Conservation (phyloP, 2,888 invertebrate genomes). For the Cryptocephalus moraei region DNA sequence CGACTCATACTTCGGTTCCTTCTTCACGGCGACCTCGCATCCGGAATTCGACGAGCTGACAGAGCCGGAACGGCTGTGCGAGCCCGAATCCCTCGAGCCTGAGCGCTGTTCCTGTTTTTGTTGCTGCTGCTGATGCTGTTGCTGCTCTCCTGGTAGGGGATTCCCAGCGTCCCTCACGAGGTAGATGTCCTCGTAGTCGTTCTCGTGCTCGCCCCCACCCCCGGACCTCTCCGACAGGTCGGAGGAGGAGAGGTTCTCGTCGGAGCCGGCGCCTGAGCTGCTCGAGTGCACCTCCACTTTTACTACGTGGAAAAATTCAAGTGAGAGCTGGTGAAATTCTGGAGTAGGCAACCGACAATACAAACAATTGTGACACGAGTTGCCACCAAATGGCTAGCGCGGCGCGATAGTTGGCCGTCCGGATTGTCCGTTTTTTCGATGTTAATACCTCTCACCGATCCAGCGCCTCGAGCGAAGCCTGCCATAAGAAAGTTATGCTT, state of each 20-base stretch:
- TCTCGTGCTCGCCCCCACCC: conserved; percentile 41
- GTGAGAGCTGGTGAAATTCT: too few species aligned
- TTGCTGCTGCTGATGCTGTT: neutral
- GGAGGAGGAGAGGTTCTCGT: conserved; percentile 51
- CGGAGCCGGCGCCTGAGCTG: conserved; percentile 53
- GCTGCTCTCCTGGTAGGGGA: conserved; percentile 12
- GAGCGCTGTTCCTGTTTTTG: conserved; percentile 9
- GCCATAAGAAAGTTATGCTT: too few species aligned
- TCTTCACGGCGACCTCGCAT: conserved; percentile 34
- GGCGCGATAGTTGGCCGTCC: too few species aligned
- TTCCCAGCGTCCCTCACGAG: conserved; percentile 38
- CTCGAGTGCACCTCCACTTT: conserved; percentile 82
- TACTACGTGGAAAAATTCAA: conserved; percentile 40
- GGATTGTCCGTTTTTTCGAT: too few species aligned
- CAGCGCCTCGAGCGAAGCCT: too few species aligned
- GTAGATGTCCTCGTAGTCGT: conserved; percentile 78
- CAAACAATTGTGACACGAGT: too few species aligned
- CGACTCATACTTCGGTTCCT: conserved; percentile 12
- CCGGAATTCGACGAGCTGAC: conserved; percentile 36
- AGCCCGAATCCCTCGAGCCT: conserved; percentile 35
- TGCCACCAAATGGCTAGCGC: too few species aligned
- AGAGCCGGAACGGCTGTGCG: conserved; percentile 59
- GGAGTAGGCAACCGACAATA: too few species aligned
- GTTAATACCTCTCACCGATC: too few species aligned
- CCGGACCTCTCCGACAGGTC: conserved; percentile 43